Evolutionary conservation across 2,113 vertebrate genomes (phyloP), one percentile per base, ranked within the genome.

Genomic region (Chitala chitala): DNA sequence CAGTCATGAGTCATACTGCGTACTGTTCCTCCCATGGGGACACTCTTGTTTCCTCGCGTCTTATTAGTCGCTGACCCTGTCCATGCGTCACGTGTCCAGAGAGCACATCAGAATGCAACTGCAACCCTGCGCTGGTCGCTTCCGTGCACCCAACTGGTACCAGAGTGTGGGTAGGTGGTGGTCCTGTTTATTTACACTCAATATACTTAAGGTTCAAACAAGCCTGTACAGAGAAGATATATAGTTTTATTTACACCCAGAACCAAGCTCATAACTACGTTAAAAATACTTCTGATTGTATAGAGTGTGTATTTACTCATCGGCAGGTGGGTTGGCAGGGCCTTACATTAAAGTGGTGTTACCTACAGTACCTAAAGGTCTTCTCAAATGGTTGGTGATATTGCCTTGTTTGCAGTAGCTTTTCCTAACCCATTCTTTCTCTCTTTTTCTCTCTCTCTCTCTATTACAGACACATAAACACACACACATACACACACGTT

Each of bases 1-100:
- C 56, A 44, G 71, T 71, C 81, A 79, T 82, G 79, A 84, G 85
- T 85, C 77, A 83, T 78, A 70, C 75, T 77, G 70, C 71, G 74
- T 20, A 10, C 36, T 71, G 1, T 70, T 22, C 10, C 13, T 48
- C 38, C 31, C 51, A 68, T n/a, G n/a, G 73, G 73, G 36, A 75
- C 48, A 33, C 40, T 12, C 64, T 68, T 40, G 33, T 51, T 75
- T 20, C 24, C 5, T 69, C 63, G 46, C 73, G 63, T 75, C 38
- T 69, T 33, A 29, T 64, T 69, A 17, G 36, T 38, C 63, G 20
- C 12, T 58, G 73, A 68, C 63, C 51, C 50, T 17, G 26, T 63
- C 40, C 24, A 31, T 69, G 73, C 64, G 33, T 75, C 64, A 75
- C 3, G 50, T 3, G 1, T 44, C 26, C 33, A 4, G 24, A 4